Conservation (phyloP, 2,113 vertebrate genomes). For the Mesembrinibis cayennensis region DNA sequence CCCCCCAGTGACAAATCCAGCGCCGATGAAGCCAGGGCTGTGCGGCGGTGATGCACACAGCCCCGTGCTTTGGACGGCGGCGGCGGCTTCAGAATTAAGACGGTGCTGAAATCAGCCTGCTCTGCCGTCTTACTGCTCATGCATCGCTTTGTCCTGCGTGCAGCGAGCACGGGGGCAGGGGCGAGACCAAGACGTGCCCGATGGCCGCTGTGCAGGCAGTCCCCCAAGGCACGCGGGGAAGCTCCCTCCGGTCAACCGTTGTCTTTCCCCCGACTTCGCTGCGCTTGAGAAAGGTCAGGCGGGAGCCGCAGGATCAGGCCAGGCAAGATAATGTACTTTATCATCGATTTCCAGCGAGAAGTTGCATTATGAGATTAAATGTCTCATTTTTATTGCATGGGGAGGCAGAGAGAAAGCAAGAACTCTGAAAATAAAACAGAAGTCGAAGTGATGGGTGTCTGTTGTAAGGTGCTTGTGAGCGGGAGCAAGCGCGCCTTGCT, state of each 20-base stretch:
- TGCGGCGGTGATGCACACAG: rapidly evolving
- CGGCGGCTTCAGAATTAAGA: neutral
- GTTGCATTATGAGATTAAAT: slow-evolving; percentile 55
- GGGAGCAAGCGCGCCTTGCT: neutral
- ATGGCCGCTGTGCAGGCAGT: neutral
- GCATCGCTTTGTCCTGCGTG: neutral
- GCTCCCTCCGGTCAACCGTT: neutral
- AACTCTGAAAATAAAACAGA: slow-evolving; percentile 2
- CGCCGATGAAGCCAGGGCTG: neutral
- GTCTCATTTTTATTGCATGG: slow-evolving; percentile 48
- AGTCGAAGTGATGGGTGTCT: neutral
- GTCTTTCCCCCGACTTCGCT: rapidly evolving
- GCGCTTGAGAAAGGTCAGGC: neutral
- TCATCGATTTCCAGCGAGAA: slow-evolving; percentile 51
- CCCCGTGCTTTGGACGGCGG: neutral
- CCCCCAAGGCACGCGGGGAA: neutral
- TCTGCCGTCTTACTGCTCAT: neutral
- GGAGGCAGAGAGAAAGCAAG: neutral
- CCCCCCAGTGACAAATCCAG: neutral
- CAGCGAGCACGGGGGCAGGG: neutral
- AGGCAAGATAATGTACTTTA: slow-evolving; percentile 12
- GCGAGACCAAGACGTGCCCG: neutral
- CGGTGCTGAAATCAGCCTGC: neutral
- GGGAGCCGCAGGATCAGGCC: neutral
- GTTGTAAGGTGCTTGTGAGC: neutral